A percentile compares a stretch with the other conserved stretches of the same genome.
Evolutionary conservation across 64 coral and sea anemone genomes (phyloP).

Genomic region (Cladopsammia gracilis): DNA sequence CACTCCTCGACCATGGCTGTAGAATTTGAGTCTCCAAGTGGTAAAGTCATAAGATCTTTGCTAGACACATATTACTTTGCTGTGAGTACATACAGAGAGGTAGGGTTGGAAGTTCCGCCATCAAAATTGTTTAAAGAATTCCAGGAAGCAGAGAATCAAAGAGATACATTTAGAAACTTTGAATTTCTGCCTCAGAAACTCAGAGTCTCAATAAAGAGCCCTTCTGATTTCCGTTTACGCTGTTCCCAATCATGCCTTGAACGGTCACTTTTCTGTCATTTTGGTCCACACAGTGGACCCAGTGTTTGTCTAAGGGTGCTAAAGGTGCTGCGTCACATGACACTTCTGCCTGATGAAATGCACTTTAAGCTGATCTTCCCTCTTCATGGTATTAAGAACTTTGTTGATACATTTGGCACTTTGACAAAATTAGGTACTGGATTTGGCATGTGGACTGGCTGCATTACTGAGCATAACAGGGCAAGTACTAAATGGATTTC

Average conservation of each 20-base stretch:
- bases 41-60: not conserved
- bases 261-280: constrained; percentile 24
- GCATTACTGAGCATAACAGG: not conserved
- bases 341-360: not conserved
- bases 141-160: not conserved
- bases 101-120: not conserved
- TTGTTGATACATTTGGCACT: no score
- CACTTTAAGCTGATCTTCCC: no score
- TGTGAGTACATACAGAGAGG: not conserved
- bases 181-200: no score
- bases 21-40: not conserved
- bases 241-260: constrained; percentile 51
- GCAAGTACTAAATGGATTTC: not conserved
- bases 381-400: no score
- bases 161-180: no score
- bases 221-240: not conserved
- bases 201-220: not conserved
- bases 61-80: constrained; percentile 31
- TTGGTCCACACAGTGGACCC: constrained; percentile 34
- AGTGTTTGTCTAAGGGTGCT: constrained; percentile 33
- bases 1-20: constrained; percentile 9
- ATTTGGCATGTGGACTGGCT: not conserved
- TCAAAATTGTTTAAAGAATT: not conserved
- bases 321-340: constrained; percentile 33
- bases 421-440: no score